Conservation (phyloP, 2,113 vertebrate genomes). For the Megatriorchis doriae region DNA sequence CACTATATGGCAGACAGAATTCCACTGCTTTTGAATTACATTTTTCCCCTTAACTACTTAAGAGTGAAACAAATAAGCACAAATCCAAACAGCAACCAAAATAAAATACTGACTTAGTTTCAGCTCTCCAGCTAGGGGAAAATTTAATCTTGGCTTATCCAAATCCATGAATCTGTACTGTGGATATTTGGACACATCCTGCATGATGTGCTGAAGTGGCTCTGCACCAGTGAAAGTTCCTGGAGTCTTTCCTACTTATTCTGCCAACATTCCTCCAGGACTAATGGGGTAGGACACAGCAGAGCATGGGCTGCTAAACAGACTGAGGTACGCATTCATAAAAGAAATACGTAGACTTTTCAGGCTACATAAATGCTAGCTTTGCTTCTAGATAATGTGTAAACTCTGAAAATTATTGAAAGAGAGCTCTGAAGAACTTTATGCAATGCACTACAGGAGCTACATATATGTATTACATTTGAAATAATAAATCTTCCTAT, state of each 20-base stretch:
- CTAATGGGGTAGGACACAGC: not conserved
- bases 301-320: not conserved
- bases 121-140: not conserved
- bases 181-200: not conserved
- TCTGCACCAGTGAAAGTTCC: not conserved
- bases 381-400: not conserved
- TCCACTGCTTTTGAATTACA: not conserved
- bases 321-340: not conserved
- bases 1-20: not conserved
- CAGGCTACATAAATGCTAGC: not conserved
- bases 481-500: not conserved
- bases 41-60: not conserved
- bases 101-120: not conserved
- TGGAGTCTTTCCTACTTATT: not conserved
- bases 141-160: not conserved
- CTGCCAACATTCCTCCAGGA: not conserved
- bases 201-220: not conserved
- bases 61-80: not conserved
- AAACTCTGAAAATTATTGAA: not conserved
- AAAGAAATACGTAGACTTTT: not conserved
- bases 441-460: not conserved
- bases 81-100: not conserved
- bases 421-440: not conserved
- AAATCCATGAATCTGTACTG: not conserved
- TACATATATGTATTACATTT: not conserved